Evolutionary conservation across 1,140 invertebrate species (phyloP), one percentile per base, ranked within the genome.

Genomic region (Aradophagus sp.): DNA sequence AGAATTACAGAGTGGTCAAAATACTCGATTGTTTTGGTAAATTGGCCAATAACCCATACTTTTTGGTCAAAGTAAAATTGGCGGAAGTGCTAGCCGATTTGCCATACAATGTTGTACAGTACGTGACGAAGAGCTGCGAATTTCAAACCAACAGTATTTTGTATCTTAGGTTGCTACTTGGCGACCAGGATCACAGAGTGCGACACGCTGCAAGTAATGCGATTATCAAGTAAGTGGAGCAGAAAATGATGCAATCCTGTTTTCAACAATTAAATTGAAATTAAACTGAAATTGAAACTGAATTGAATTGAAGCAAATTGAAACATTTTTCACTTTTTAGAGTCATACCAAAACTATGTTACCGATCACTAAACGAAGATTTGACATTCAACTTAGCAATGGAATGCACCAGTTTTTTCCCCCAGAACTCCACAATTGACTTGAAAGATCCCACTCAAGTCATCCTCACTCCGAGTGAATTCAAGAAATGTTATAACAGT

Each of bases 61-160:
- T 95, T 92, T 86, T 97, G 8, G 91, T 95, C 14, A 95, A 94
- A 87, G 91, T 95, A 59, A 88, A 91, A 80, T 79, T 93, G 41
- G 78, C 89, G 19, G 89, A 92, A 73, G 72, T 93, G 5, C 70
- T 93, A 13, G 84, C 87, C 26, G 80, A 86, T 32, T 72, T 92
- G n/a, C 87, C 89, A 7, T 92, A 87, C 42, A 80, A 85, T 8
- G 84, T 85, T 2, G 83, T 90, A 23, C 80, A 87, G 47, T 77
- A 88, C 50, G 69, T 89, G 29, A 85, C 77, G 2, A 81, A 79
- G 11, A 82, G 76, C 32, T 77, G 73, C 47, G 67, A 81, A 61
- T 89, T 88, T 76, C 91, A 93, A 86, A 84, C 89, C 50, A 87
- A 89, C 62, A 83, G 91, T 27, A 71, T 93, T n/a, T 84, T 88